Evolutionary conservation across 2,888 invertebrate species (phyloP).

Genomic region (Caradrina clavipalpis): DNA sequence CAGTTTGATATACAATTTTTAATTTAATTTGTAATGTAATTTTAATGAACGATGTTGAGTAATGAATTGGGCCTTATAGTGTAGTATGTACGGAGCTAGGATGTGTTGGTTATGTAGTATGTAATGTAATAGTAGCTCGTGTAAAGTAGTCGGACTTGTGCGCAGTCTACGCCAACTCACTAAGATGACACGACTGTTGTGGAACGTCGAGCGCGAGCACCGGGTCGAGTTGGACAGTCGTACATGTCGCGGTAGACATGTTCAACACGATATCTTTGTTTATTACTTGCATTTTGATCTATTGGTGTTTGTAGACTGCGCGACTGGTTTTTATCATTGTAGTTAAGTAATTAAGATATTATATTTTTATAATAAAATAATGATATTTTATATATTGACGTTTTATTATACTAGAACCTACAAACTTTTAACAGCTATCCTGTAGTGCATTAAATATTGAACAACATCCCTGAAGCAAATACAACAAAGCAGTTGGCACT

Average conservation of each 20-base stretch:
- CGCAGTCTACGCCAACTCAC: conserved; percentile 9
- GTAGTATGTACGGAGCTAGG: conserved; percentile 6
- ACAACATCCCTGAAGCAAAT: neutral
- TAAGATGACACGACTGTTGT: too few relatives aligned
- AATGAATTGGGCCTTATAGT: conserved; percentile 49
- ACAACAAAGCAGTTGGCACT: too few relatives aligned
- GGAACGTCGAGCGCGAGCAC: too few relatives aligned
- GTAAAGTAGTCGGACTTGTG: conserved; percentile 28
- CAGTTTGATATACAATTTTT: conserved; percentile 7
- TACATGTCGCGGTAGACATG: too few relatives aligned
- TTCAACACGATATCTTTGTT: neutral
- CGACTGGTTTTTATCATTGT: conserved; percentile 37
- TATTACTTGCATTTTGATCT: neutral
- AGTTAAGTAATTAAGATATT: conserved; percentile 65
- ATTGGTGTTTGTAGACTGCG: conserved; percentile 13
- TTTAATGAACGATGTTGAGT: conserved; percentile 12
- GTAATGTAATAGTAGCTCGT: conserved; percentile 19
- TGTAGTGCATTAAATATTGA: neutral
- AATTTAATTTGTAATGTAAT: conserved; percentile 4
- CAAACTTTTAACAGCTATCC: neutral
- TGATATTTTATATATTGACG: conserved; percentile 63
- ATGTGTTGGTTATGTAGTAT: conserved; percentile 14
- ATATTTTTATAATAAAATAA: conserved; percentile 83
- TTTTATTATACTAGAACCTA: conserved; percentile 63
- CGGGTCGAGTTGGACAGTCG: too few relatives aligned